phyloP scores from a whole-genome alignment of 2,888 invertebrate genomes.

The Dromius quadrimaculatus region DNA sequence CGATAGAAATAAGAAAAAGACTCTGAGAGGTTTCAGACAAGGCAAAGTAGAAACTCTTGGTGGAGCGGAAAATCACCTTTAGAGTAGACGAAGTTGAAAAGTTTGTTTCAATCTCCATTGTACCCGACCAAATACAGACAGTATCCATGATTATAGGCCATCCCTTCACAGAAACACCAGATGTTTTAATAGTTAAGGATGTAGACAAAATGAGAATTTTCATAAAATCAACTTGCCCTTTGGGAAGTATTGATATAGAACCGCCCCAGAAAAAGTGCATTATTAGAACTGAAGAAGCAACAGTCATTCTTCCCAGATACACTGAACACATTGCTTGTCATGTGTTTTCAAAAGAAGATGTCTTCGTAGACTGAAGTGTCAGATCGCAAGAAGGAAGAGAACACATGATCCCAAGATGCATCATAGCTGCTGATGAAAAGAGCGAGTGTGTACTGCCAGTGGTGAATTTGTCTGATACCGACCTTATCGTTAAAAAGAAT shows the following conservation, averaged over 20 bases:
- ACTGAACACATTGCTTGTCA: constrained; percentile 19
- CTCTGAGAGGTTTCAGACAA: constrained; percentile 16
- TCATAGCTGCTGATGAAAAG: constrained; percentile 9
- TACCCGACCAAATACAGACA: neutral
- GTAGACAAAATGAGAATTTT: neutral
- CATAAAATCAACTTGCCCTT: neutral
- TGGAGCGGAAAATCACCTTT: neutral
- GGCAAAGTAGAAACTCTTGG: constrained; percentile 25
- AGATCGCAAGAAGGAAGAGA: constrained; percentile 6
- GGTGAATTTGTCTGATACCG: constrained; percentile 3
- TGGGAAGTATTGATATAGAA: neutral
- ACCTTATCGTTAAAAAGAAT: neutral
- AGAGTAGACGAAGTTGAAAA: neutral
- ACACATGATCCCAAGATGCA: constrained; percentile 17
- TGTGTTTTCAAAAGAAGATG: neutral
- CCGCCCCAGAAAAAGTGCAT: neutral
- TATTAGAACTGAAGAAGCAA: constrained; percentile 25
- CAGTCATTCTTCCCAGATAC: constrained; percentile 25
- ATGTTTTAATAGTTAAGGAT: constrained; percentile 10
- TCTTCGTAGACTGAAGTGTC: constrained; percentile 21
- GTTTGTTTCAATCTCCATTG: neutral
- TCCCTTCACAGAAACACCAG: constrained; percentile 4
- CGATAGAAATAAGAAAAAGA: neutral
- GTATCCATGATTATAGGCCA: constrained; percentile 24
- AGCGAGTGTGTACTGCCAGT: constrained; percentile 5